These are phyloP conservation scores for Pollenia griseotomentosa DNA, from an alignment of 2,888 invertebrate species.

Conservation along the genomic window DNA sequence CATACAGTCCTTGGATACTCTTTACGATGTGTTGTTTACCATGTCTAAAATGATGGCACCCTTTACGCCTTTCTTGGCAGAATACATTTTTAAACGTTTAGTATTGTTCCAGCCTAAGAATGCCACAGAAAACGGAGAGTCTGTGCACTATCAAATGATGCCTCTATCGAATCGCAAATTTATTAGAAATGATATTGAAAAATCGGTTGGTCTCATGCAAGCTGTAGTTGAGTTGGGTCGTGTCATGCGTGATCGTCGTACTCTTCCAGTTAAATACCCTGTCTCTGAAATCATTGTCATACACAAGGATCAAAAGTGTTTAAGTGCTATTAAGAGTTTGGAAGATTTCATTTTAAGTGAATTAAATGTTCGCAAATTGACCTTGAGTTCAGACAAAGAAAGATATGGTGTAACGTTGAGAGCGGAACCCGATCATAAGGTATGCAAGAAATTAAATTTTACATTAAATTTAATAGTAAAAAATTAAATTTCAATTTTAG, in stretches of 20 bases:
- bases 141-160: constrained; percentile 96
- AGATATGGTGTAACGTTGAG: constrained; percentile 95
- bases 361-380: constrained; percentile 94
- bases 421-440: constrained; percentile 97
- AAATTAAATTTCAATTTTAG: constrained; percentile 73
- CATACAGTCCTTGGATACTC: constrained; percentile 92
- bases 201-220: constrained; percentile 96
- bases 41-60: constrained; percentile 98
- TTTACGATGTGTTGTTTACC: constrained; percentile 94
- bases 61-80: constrained; percentile 98
- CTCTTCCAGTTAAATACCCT: constrained; percentile 98
- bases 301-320: constrained; percentile 91
- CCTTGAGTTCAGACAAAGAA: constrained; percentile 94
- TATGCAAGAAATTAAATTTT: constrained; percentile 52
- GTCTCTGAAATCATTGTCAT: constrained; percentile 98
- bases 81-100: constrained; percentile 96
- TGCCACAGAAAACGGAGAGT: constrained; percentile 85
- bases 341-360: constrained; percentile 95
- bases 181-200: constrained; percentile 94
- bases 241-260: constrained; percentile 95
- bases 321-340: constrained; percentile 91
- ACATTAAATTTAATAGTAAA: background rate
- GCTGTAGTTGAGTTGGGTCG: constrained; percentile 97
- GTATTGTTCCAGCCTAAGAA: constrained; percentile 86
- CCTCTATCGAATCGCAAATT: constrained; percentile 89